Evolutionary conservation across 1,140 invertebrate species (phyloP).

Genomic region (Halyomorpha halys): DNA sequence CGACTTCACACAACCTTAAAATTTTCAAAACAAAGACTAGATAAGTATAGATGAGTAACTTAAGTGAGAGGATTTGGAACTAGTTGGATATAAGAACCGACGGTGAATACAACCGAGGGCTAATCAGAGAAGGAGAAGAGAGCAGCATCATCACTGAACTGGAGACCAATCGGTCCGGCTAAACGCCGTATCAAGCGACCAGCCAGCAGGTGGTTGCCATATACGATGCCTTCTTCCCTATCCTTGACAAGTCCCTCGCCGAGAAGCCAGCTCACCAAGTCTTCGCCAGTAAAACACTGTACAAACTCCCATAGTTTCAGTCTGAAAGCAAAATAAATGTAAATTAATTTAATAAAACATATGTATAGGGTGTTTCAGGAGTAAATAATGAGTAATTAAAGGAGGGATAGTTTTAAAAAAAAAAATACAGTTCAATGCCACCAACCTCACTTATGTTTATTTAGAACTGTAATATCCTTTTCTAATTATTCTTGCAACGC

Average conservation of each 20-base stretch:
- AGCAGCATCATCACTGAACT: constrained; percentile 46
- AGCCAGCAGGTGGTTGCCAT: constrained; percentile 71
- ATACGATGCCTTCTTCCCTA: constrained; percentile 63
- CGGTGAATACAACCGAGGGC: not conserved
- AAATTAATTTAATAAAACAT: too few relatives aligned
- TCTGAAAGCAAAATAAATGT: too few relatives aligned
- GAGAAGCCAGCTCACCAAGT: constrained; percentile 78
- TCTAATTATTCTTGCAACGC: too few relatives aligned
- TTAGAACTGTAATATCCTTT: too few relatives aligned
- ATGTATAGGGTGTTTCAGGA: too few relatives aligned
- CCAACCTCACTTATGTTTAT: too few relatives aligned
- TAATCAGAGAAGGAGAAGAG: constrained; percentile 21
- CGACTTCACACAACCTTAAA: not conserved
- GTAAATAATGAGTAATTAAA: too few relatives aligned
- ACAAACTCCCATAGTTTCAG: constrained; percentile 62
- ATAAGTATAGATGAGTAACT: not conserved
- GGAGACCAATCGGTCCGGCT: constrained; percentile 51
- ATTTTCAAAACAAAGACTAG: not conserved
- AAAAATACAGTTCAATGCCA: too few relatives aligned
- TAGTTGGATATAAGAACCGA: constrained; percentile 6
- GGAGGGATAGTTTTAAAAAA: too few relatives aligned
- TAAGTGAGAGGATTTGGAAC: constrained; percentile 1
- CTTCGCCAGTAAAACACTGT: constrained; percentile 69
- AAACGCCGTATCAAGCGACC: constrained; percentile 75
- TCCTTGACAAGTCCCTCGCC: constrained; percentile 63